Evolutionary conservation across 2,113 vertebrate genomes (phyloP), one percentile per base, ranked within the genome.

Genomic region (Alouatta palliata): DNA sequence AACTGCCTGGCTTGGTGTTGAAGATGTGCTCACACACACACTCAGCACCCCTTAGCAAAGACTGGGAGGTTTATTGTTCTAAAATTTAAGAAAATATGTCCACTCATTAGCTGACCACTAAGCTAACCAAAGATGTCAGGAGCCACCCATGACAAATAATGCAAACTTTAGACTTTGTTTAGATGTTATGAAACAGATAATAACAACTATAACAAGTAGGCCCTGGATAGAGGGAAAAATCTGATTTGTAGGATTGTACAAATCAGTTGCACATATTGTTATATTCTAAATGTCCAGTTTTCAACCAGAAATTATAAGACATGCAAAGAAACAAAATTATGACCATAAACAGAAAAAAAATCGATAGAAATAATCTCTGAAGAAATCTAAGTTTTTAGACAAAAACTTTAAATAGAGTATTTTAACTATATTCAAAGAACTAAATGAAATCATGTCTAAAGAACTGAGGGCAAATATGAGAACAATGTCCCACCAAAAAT

Each of bases 401-500:
- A 94, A 87, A 91, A 52, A 40, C 52, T 77, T 81, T 93, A 58
- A 82, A 47, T 70, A 17, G 37, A 8, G 21, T 32, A 32, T n/a
- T 87, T 95, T 45, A 88, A 80, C 87, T 73, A 93, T 70, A 58
- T 45, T 90, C 27, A 71, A 35, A 61, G 35, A 95, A 56, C 20
- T 77, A 93, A 71, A 76, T 43, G 27, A 79, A 90, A 56, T 21
- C 4, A 54, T 88, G 25, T 52, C 40, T 84, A 43, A 80, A 84
- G 27, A 87, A 79, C 37, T 66, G 37, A 89, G 83, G n/a, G 32
- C 58, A 89, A 85, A 49, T 52, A 49, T 93, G 6, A 58, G 30
- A 91, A 73, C 4, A 35, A 49, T 49, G 4, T 88, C 19, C 66
- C 30, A 75, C 23, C 7, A 87, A 68, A 84, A 75, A 70, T 0